Evolutionary conservation across 2,113 vertebrate genomes (phyloP).

Genomic region (Crotophaga sulcirostris): DNA sequence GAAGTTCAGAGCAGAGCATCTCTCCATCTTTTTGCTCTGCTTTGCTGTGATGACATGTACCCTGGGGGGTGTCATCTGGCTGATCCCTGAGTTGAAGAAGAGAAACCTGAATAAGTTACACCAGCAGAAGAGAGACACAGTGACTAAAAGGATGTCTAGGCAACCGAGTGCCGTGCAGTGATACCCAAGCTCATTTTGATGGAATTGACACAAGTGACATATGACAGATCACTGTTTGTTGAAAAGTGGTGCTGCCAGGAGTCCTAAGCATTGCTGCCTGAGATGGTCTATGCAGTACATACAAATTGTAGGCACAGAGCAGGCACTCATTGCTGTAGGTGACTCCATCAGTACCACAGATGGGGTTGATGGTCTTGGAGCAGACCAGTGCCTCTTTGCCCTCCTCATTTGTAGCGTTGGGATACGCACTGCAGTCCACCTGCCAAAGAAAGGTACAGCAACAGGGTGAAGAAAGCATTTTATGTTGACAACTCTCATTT

Average conservation of each 20-base stretch:
- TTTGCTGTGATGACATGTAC: not conserved
- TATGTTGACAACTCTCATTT: accelerated
- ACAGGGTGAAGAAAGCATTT: not conserved
- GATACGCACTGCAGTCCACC: constrained; percentile 48
- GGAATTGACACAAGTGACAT: not conserved
- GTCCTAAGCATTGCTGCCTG: not conserved
- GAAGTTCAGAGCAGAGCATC: not conserved
- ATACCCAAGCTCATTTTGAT: not conserved
- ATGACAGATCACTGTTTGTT: not conserved
- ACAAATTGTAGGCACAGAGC: constrained; percentile 51
- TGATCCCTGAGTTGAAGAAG: not conserved
- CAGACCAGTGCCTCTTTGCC: not conserved
- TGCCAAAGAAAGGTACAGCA: not conserved
- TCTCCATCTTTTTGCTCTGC: not conserved
- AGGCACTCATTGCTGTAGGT: constrained; percentile 20
- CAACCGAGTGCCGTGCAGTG: not conserved
- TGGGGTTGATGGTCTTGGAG: not conserved
- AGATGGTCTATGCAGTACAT: not conserved
- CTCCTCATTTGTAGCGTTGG: not conserved
- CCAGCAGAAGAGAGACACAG: not conserved
- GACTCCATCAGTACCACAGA: constrained; percentile 7
- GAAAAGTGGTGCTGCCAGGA: not conserved
- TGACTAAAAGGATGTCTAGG: not conserved
- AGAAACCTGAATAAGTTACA: not conserved
- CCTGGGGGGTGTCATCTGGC: not conserved